These are phyloP conservation scores for Drosophila melanocephala DNA, from an alignment of 2,888 invertebrate genomes.

Conservation along the genomic window DNA sequence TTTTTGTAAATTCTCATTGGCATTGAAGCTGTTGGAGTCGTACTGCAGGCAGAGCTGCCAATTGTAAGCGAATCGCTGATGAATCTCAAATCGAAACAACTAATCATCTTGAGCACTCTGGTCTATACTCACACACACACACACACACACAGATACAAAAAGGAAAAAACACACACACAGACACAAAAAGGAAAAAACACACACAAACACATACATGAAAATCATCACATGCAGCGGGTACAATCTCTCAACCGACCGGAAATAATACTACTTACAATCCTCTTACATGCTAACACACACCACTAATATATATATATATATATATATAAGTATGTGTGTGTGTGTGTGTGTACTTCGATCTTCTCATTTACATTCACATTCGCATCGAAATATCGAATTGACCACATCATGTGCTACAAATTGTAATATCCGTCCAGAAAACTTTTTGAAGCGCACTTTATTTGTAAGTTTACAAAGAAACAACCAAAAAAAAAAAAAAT, in stretches of 20 bases:
- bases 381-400: constrained; percentile 50
- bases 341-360: constrained; percentile 4
- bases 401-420: constrained; percentile 71
- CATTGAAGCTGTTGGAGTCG: constrained; percentile 39
- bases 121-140: not conserved
- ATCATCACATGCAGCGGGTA: too few relatives aligned
- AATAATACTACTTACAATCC: not conserved
- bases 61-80: constrained; percentile 7
- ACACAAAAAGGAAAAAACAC: not conserved
- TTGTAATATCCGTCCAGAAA: constrained; percentile 79
- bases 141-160: not conserved
- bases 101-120: not conserved
- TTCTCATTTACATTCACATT: constrained; percentile 19
- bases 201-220: not conserved
- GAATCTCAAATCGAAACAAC: constrained; percentile 2
- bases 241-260: constrained; percentile 2
- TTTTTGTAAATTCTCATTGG: constrained; percentile 24
- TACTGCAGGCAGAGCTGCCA: constrained; percentile 2
- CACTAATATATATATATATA: not conserved
- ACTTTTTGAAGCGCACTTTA: constrained; percentile 74
- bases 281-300: not conserved
- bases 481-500: not conserved
- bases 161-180: not conserved
- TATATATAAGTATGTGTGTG: accelerated
- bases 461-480: constrained; percentile 29